These are phyloP conservation scores for Malaclemys terrapin DNA, from an alignment of 2,113 vertebrate species.

Conservation along the genomic window DNA sequence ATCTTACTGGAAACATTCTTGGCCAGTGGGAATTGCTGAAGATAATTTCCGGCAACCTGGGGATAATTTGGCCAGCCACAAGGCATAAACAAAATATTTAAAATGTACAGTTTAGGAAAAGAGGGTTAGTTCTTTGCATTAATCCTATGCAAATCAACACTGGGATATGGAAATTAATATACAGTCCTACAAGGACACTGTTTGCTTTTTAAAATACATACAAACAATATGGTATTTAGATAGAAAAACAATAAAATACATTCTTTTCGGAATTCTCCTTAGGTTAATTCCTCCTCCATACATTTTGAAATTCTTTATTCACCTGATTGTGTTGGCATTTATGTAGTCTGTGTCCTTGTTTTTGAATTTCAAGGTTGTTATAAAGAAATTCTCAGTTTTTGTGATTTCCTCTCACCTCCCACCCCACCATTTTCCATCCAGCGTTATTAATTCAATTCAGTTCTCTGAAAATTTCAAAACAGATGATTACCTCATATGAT, in stretches of 20 bases:
- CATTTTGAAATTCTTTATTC: background rate
- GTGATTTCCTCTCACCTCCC: background rate
- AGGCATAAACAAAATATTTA: constrained; percentile 13
- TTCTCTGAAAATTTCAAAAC: background rate
- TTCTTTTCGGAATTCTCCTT: background rate
- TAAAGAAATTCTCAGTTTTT: background rate
- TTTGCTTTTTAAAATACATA: background rate
- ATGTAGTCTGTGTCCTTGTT: background rate
- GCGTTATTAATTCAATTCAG: background rate
- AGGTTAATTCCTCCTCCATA: background rate
- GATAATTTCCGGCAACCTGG: constrained; percentile 46
- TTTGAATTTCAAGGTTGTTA: background rate
- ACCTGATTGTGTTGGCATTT: background rate
- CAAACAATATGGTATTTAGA: background rate
- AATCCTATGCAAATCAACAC: constrained; percentile 36
- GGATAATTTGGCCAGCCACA: constrained; percentile 39
- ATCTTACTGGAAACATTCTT: constrained; percentile 35
- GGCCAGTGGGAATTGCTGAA: constrained; percentile 42
- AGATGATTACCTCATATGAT: background rate
- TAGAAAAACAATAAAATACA: background rate
- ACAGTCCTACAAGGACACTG: background rate
- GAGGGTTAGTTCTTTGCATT: constrained; percentile 27
- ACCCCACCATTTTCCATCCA: background rate
- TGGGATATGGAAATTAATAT: constrained; percentile 25
- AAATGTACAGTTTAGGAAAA: constrained; percentile 2